Evolutionary conservation across 23 tunicate genomes (phyloP), one percentile per base, ranked within the genome.

Genomic region (Oikopleura dioica): DNA sequence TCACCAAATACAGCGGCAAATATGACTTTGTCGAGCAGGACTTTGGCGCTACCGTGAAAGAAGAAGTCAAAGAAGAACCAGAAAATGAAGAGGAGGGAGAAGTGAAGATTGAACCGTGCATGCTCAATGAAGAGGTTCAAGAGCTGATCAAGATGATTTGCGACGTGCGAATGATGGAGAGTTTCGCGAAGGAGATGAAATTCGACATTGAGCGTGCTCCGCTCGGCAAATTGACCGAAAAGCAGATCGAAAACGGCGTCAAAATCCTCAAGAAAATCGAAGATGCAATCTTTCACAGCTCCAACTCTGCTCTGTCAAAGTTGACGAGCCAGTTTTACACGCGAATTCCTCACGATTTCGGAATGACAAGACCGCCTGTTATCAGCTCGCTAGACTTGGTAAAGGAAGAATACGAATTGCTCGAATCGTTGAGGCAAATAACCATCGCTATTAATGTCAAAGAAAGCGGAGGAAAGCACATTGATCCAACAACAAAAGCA

Each of bases 251-350:
- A 67, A 77, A 72, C 26, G 95, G 95, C 0, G 82, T 82, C 36
- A 38, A 63, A 35, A 55, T 86, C 5, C 72, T 86, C 55, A 86
- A 82, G 63, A 69, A 37, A 30, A 51, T 86, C 35, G 95, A 82
- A 77, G 44, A 38, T 16, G 75, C 79, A 58, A 26, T 82, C 35
- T 12, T 85, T 1, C 35, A 79, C 44, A 79, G 38, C 1, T 35
- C 36, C 1, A 26, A 50, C 35, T 44, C 75, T 75, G 38, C 26
- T 36, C 29, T 86, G 33, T 38, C 35, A 21, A 81, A 82, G 37
- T 86, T 86, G 50, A 82, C 86, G 77, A 82, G 86, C 59, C 83
- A 82, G 69, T 87, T 87, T 77, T 87, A 87, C 84, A 87, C 87
- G 30, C 75, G 87, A 69, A 83, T 87, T 59, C 95, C 95, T 0